phyloP scores from a whole-genome alignment of 2,888 invertebrate genomes.

The Eupithecia tripunctaria region DNA sequence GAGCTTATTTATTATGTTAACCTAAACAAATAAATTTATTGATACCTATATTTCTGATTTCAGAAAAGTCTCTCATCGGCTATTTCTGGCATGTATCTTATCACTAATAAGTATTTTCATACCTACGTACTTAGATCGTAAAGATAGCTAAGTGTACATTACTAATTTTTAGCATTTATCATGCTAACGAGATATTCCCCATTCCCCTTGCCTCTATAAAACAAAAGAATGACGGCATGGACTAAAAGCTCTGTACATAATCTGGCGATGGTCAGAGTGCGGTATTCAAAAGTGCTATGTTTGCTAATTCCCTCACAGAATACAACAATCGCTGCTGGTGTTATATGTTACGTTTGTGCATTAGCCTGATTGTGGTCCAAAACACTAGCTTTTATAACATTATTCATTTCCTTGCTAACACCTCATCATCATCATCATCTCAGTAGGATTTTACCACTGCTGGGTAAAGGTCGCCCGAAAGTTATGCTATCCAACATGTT shows the following conservation, averaged over 20 bases:
- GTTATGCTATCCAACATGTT: background rate
- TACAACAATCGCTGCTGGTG: conserved; percentile 76
- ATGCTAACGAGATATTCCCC: background rate
- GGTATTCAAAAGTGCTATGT: conserved; percentile 77
- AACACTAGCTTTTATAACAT: conserved; percentile 8
- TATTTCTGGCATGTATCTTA: background rate
- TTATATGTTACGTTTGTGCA: conserved; percentile 65
- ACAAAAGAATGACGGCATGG: conserved; percentile 29
- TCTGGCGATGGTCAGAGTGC: conserved; percentile 63
- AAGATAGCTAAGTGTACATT: background rate
- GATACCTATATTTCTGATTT: background rate
- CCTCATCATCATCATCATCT: no score
- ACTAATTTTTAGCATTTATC: background rate
- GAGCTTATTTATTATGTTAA: background rate
- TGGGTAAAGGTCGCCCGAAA: background rate
- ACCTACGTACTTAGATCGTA: background rate
- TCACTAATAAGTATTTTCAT: background rate
- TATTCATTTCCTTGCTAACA: no score
- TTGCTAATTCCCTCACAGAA: conserved; percentile 78
- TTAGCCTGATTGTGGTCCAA: conserved; percentile 57
- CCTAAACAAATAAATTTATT: background rate
- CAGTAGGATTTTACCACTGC: background rate
- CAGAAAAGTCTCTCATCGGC: background rate
- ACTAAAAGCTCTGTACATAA: conserved; percentile 60
- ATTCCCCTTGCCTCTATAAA: background rate